Evolutionary conservation across 2,888 invertebrate species (phyloP).

Genomic region (Cacoxenus indagator): DNA sequence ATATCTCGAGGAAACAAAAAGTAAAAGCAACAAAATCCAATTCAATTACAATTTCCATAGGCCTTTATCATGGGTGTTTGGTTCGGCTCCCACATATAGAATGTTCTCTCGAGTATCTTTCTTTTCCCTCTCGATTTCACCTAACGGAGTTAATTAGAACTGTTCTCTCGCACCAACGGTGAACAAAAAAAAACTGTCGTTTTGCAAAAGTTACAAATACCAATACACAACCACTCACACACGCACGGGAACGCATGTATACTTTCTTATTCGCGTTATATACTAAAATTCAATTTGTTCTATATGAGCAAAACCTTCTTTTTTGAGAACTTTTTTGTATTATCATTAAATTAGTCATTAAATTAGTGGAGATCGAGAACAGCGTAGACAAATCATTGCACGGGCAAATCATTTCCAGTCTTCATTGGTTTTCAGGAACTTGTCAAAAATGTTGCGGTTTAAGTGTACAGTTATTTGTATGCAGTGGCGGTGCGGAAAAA

Average conservation of each 20-base stretch:
- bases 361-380: no score
- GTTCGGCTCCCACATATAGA: background rate
- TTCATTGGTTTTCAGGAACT: background rate
- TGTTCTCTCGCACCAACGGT: background rate
- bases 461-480: conserved; percentile 15
- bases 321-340: background rate
- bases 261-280: conserved; percentile 9
- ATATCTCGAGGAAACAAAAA: no score
- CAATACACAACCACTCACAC: conserved; percentile 42
- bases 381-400: background rate
- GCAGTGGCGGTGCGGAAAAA: background rate
- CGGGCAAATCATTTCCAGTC: background rate
- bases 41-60: no score
- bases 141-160: conserved; percentile 19
- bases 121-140: background rate
- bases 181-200: conserved; percentile 8
- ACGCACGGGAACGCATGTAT: conserved; percentile 22
- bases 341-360: background rate
- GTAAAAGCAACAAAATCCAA: no score
- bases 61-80: background rate
- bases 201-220: conserved; percentile 17
- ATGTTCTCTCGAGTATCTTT: background rate
- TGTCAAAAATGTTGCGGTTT: background rate
- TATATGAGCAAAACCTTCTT: background rate
- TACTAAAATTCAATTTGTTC: conserved; percentile 12